Conservation (phyloP, 2,797 vertebrate species). For the Mico argentatus region DNA sequence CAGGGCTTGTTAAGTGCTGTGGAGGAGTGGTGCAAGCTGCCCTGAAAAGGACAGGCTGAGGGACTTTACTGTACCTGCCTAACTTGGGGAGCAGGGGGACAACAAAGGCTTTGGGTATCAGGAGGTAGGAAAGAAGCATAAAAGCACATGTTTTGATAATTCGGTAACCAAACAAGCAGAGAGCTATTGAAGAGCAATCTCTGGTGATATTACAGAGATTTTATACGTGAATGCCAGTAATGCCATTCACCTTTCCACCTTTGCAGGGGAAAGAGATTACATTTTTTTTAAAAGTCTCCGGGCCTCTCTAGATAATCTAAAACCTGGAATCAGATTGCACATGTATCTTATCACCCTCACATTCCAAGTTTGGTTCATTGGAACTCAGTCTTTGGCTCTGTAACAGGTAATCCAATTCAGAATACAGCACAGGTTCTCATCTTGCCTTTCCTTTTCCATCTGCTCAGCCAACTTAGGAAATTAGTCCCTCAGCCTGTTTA, state of each 20-base stretch:
- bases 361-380: neutral
- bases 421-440: neutral
- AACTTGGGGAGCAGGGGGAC: rapidly evolving
- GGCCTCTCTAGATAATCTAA: neutral
- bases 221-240: neutral
- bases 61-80: neutral
- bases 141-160: neutral
- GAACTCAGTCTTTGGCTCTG: neutral
- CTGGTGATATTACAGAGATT: neutral
- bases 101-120: neutral
- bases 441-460: neutral
- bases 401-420: neutral
- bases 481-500: neutral
- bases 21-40: neutral
- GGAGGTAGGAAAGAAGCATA: neutral
- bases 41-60: neutral
- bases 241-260: too few relatives aligned
- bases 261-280: too few relatives aligned
- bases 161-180: neutral
- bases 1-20: neutral
- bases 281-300: too few relatives aligned
- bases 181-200: neutral
- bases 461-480: neutral
- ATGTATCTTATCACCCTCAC: neutral
- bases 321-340: neutral